phyloP scores from a whole-genome alignment of 2,113 vertebrate species.

The Aplodontia rufa region DNA sequence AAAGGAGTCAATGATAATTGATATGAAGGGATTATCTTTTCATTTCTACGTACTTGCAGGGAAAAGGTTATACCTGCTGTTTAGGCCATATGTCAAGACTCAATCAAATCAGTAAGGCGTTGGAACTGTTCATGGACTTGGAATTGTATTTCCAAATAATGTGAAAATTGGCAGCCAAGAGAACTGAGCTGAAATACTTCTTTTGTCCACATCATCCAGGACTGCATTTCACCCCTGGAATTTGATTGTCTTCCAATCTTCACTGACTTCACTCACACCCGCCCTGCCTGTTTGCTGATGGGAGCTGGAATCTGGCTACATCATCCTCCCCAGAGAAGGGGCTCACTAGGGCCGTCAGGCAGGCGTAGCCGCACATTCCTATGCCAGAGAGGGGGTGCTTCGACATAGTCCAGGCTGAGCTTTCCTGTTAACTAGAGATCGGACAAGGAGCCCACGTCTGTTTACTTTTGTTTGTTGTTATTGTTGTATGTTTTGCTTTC shows the following conservation, averaged over 20 bases:
- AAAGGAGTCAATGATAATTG: neutral
- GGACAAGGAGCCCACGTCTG: neutral
- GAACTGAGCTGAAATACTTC: neutral
- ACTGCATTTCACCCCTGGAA: neutral
- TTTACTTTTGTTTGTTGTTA: neutral
- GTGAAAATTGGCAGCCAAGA: neutral
- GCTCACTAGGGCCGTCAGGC: neutral
- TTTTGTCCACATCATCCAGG: neutral
- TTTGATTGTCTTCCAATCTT: neutral
- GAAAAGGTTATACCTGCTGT: neutral
- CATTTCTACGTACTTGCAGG: neutral
- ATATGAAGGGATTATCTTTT: neutral
- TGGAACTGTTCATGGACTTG: neutral
- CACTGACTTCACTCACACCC: neutral
- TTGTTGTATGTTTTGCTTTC: neutral
- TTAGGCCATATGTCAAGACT: neutral
- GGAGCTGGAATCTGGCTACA: neutral
- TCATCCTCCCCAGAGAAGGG: neutral
- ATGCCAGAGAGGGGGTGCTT: neutral
- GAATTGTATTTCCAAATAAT: neutral
- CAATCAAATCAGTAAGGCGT: neutral
- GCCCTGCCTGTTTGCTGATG: neutral
- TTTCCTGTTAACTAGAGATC: neutral
- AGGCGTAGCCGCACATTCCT: conserved; percentile 17
- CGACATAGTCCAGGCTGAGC: neutral